Conservation (phyloP, 2,113 vertebrate species). For the Nothobranchius furzeri region DNA sequence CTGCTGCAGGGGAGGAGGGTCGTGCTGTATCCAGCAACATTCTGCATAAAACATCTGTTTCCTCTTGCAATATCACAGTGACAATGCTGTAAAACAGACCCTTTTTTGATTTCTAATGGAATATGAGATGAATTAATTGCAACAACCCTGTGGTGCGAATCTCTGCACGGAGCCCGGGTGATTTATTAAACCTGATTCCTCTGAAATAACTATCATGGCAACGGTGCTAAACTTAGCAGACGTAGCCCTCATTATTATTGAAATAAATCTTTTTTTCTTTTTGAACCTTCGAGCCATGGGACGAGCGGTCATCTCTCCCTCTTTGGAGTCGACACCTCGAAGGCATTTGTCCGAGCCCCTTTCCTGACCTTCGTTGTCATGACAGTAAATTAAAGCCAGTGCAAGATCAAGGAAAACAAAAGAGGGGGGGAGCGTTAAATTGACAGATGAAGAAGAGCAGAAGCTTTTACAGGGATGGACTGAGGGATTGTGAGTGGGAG, state of each 20-base stretch:
- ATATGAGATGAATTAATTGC: background rate
- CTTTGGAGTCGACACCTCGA: slow-evolving; percentile 13
- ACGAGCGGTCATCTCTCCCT: slow-evolving; percentile 9
- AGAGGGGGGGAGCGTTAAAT: slow-evolving; percentile 46
- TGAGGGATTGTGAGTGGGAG: slow-evolving; percentile 44
- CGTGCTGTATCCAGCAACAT: slow-evolving; percentile 6
- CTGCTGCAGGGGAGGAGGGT: slow-evolving; percentile 6
- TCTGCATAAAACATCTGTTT: slow-evolving; percentile 8
- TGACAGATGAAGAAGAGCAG: slow-evolving; percentile 51
- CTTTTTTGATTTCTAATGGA: background rate
- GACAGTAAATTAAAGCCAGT: slow-evolving; percentile 51
- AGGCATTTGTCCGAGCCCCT: slow-evolving; percentile 25
- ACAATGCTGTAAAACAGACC: background rate
- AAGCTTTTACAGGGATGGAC: slow-evolving; percentile 42
- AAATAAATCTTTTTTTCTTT: slow-evolving; percentile 12
- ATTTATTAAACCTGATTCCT: slow-evolving; percentile 17
- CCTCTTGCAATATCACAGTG: background rate
- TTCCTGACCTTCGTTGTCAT: slow-evolving; percentile 47
- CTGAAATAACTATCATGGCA: slow-evolving; percentile 20
- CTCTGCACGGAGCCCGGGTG: slow-evolving; percentile 1
- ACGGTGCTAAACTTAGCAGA: slow-evolving; percentile 7
- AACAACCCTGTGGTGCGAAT: slow-evolving; percentile 2
- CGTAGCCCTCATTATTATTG: slow-evolving; percentile 21
- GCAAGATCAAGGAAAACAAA: slow-evolving; percentile 58
- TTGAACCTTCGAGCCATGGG: background rate